Conservation (phyloP, 2,888 invertebrate species). For the Bursaphelenchus okinawaensis region DNA sequence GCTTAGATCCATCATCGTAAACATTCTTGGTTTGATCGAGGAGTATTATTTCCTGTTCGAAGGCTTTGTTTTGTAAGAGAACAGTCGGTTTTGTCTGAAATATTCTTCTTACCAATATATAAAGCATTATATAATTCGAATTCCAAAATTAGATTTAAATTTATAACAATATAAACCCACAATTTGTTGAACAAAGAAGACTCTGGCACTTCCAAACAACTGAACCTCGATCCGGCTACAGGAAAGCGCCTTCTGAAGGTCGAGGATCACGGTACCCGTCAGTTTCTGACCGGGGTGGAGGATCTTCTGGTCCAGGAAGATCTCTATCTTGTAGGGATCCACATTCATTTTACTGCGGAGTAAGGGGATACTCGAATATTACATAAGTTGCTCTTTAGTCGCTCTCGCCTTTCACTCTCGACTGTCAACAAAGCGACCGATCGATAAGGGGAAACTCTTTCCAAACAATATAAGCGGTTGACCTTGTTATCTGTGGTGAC, state of each 20-base stretch:
- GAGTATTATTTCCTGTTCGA: conserved; percentile 16
- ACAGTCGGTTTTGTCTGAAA: conserved; percentile 21
- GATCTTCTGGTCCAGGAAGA: conserved; percentile 21
- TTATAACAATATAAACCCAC: conserved; percentile 10
- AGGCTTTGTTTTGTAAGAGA: conserved; percentile 15
- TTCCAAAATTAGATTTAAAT: background rate
- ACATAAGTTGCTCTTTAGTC: background rate
- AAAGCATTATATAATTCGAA: too few species aligned
- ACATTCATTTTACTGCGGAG: background rate
- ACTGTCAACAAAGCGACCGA: background rate
- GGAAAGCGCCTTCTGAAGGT: conserved; percentile 12
- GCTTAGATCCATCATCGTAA: background rate
- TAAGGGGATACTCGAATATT: background rate
- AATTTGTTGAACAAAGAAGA: conserved; percentile 23
- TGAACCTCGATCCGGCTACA: conserved; percentile 22
- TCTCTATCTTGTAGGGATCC: conserved; percentile 1
- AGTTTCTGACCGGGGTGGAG: conserved; percentile 30
- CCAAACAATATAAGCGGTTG: too few species aligned
- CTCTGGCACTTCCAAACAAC: conserved; percentile 27
- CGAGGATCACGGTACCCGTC: conserved; percentile 17
- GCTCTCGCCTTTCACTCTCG: background rate
- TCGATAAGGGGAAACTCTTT: too few species aligned
- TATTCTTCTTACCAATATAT: background rate
- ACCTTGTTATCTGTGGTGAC: too few species aligned
- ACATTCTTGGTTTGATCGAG: conserved; percentile 12